Evolutionary conservation across 2,797 vertebrate genomes (phyloP).

Genomic region (Hypotaenidia okinawae): DNA sequence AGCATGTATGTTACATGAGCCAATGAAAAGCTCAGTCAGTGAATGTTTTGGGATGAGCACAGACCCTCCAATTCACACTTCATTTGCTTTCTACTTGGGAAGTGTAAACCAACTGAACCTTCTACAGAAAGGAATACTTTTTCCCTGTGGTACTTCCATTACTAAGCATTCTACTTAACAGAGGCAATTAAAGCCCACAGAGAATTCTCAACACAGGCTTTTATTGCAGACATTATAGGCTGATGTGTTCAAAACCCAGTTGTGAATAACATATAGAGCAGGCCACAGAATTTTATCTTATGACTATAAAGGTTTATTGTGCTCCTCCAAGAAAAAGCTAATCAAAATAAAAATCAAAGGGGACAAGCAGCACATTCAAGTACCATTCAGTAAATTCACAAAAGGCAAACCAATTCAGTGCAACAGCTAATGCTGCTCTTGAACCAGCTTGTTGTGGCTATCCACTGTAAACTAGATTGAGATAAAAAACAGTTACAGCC

Average conservation of each 20-base stretch:
- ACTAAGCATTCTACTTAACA: slow-evolving; percentile 3
- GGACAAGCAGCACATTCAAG: slow-evolving; percentile 42
- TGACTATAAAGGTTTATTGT: slow-evolving; percentile 30
- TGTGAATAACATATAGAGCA: slow-evolving; percentile 10
- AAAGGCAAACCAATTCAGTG: neutral
- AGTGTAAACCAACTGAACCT: neutral
- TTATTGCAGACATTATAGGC: slow-evolving; percentile 14
- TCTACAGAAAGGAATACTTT: slow-evolving; percentile 32
- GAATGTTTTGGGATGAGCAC: neutral
- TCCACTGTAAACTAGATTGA: neutral
- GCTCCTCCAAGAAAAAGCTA: slow-evolving; percentile 20
- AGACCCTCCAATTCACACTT: slow-evolving; percentile 9
- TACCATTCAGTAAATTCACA: slow-evolving; percentile 9
- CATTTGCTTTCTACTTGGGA: neutral
- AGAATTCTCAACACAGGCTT: neutral
- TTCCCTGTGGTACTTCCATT: neutral
- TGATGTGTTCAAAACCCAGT: neutral
- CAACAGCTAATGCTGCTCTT: neutral
- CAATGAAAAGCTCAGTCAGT: neutral
- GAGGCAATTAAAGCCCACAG: slow-evolving; percentile 16
- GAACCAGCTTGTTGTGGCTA: neutral
- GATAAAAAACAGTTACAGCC: neutral
- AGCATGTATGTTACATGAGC: neutral
- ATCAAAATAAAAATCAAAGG: slow-evolving; percentile 33
- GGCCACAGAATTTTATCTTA: slow-evolving; percentile 18